Percentiles rank a stretch among this genome's conserved stretches.
phyloP scores from a whole-genome alignment of 1,140 invertebrate genomes.

The Pentalonia nigronervosa region DNA sequence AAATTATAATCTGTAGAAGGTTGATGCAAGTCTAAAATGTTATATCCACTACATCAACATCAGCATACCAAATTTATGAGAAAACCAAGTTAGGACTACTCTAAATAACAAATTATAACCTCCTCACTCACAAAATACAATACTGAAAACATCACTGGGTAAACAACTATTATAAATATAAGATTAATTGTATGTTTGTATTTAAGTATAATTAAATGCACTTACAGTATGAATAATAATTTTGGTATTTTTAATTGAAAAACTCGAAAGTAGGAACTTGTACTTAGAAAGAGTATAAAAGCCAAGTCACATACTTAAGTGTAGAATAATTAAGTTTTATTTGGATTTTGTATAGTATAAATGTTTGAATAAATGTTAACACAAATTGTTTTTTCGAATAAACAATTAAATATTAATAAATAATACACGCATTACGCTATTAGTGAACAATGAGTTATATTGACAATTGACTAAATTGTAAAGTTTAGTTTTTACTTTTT shows the following conservation, averaged over 20 bases:
- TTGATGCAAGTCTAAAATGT: neutral
- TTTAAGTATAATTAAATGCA: neutral
- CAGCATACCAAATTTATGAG: neutral
- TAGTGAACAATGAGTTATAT: neutral
- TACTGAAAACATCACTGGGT: neutral
- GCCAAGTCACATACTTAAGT: neutral
- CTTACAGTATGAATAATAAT: neutral
- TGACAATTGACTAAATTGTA: neutral
- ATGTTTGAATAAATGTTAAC: neutral
- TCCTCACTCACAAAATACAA: neutral
- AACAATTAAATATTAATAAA: neutral
- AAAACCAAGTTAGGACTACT: neutral
- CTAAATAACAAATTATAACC: neutral
- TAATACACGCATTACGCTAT: neutral
- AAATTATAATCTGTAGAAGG: neutral
- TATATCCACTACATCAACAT: too few species aligned
- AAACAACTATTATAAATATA: neutral
- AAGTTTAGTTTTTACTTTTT: neutral
- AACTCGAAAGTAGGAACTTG: neutral
- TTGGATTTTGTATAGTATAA: neutral
- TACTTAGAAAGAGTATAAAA: neutral
- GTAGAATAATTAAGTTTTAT: neutral
- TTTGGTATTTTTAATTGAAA: neutral
- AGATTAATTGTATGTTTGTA: neutral
- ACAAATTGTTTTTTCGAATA: neutral